These are phyloP conservation scores for Crypturellus undulatus DNA, from an alignment of 2,113 vertebrate genomes.

Conservation along the genomic window DNA sequence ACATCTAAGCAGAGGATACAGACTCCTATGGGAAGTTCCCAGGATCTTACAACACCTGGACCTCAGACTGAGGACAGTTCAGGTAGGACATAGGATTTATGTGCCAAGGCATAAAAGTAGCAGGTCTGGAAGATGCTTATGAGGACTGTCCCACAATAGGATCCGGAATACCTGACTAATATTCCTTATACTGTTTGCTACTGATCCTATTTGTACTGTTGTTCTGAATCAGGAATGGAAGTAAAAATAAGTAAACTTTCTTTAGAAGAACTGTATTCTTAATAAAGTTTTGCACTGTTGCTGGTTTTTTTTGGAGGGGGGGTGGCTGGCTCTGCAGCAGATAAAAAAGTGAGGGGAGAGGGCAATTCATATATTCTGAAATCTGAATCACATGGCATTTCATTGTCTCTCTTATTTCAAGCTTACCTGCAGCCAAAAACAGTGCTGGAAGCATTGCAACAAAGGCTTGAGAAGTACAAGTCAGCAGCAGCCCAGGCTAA, in stretches of 20 bases:
- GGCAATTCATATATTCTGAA: not conserved
- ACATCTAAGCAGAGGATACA: conserved; percentile 31
- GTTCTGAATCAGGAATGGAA: not conserved
- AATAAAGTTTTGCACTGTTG: not conserved
- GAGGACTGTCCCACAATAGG: not conserved
- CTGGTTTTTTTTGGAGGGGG: not conserved
- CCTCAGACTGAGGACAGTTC: conserved; percentile 24
- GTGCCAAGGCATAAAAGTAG: not conserved
- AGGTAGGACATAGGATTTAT: conserved; percentile 16
- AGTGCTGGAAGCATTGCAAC: conserved; percentile 89
- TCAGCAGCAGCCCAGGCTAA: conserved; percentile 89
- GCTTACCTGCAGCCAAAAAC: conserved; percentile 77
- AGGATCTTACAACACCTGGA: conserved; percentile 19
- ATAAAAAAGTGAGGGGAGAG: not conserved
- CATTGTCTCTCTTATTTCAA: conserved; percentile 4
- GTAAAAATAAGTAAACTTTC: not conserved
- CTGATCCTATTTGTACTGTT: not conserved
- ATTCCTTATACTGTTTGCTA: not conserved
- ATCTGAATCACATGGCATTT: not conserved
- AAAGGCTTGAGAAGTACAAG: conserved; percentile 88
- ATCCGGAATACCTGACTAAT: not conserved
- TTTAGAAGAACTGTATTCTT: not conserved
- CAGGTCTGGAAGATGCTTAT: not conserved
- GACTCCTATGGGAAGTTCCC: conserved; percentile 21
- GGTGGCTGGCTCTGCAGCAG: not conserved